phyloP scores from a whole-genome alignment of 2,888 invertebrate species.

The Matsumyia berberina region DNA sequence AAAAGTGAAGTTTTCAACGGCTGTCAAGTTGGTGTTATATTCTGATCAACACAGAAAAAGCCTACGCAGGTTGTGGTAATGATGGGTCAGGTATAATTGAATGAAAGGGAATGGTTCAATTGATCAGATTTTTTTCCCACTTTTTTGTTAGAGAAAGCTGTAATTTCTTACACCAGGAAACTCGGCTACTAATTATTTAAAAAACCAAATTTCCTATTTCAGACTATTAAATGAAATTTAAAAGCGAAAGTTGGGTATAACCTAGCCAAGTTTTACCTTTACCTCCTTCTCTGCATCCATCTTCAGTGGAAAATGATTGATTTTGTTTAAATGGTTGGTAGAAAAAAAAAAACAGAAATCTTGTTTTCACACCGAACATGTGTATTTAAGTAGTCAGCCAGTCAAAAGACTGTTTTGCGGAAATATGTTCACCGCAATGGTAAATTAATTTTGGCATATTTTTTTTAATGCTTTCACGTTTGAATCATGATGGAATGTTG shows the following conservation, averaged over 20 bases:
- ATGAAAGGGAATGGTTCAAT: constrained; percentile 35
- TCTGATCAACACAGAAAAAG: not conserved
- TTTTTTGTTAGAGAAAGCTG: constrained; percentile 43
- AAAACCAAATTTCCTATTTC: constrained; percentile 33
- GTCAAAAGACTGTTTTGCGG: not conserved
- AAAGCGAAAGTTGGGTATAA: constrained; percentile 33
- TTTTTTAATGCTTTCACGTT: constrained; percentile 9
- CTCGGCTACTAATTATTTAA: constrained; percentile 16
- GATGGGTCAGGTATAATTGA: constrained; percentile 15
- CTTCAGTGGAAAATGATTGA: constrained; percentile 42
- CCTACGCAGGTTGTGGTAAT: constrained; percentile 1
- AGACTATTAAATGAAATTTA: constrained; percentile 22
- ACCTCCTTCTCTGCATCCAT: not conserved
- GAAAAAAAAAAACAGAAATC: not conserved
- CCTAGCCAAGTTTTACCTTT: constrained; percentile 7
- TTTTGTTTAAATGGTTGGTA: constrained; percentile 41
- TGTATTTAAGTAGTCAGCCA: not conserved
- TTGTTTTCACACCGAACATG: not conserved
- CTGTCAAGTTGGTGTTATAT: not conserved
- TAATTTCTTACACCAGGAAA: constrained; percentile 36
- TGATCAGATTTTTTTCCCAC: not conserved
- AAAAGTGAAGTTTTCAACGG: not conserved
- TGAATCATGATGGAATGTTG: constrained; percentile 10
- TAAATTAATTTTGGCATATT: constrained; percentile 41
- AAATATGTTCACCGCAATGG: constrained; percentile 10